Evolutionary conservation across 53 echinoderm and acorn worm species (phyloP), one percentile per base, ranked within the genome.

Genomic region (Holothuria scabra): DNA sequence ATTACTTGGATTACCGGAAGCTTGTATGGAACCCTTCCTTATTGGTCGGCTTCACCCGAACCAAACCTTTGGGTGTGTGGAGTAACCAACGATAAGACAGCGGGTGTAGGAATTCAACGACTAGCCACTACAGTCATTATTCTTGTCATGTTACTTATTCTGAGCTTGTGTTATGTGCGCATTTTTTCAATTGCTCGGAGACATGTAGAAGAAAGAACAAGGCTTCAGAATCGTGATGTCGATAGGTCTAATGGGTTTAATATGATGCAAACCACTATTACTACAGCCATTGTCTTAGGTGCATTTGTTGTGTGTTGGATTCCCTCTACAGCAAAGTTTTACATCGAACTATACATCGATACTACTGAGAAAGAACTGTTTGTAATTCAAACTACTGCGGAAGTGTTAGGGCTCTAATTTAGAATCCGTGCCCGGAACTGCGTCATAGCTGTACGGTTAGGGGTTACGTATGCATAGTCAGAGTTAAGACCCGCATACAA

Each of bases 1-100:
- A 60, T 80, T 3, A 14, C 52, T 3, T 24, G 46, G 20, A 24
- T 55, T n/a, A 52, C 55, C 20, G 75, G 75, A 28, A 52, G 23
- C 21, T 4, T 52, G 25, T 75, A 48, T 55, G 46, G 48, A 28
- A n/a, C 52, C 48, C 49, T 46, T 46, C 75, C 75, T 21, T 13
- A 18, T 46, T 46, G 26, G 48, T 49, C 56, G 18, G 49, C 49
- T 49, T 11, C 46, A 22, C 80, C 80, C 29, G 31, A 80, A 33
- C 80, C 80, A 59, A 60, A 31, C 25, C 80, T 80, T 19, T 80
- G 80, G 80, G 80, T 80, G 20, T 80, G 80, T 33, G 80, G 80
- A 31, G 30, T n/a, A 33, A 46, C n/a, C 1, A 13, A 22, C 22
- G 65, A 23, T 23, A 52, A 44, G 7, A 60, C 18, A 11, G 21